phyloP scores from a whole-genome alignment of 92 coral and sea anemone species.

The Muricea muricata region DNA sequence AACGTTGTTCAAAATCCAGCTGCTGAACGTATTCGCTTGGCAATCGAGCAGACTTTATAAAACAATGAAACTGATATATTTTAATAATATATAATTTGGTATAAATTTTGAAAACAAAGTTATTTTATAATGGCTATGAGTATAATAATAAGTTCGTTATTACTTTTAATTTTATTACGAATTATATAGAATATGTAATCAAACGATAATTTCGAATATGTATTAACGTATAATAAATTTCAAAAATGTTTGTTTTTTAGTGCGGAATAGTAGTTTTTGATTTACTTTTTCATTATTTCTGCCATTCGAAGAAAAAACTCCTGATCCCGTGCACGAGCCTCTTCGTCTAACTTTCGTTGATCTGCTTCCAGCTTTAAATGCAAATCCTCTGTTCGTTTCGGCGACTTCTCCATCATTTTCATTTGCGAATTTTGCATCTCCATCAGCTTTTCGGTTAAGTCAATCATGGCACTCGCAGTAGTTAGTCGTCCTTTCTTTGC shows the following conservation, averaged over 20 bases:
- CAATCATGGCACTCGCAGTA: conserved; percentile 47
- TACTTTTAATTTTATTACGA: too few species aligned
- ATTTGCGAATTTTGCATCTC: conserved; percentile 67
- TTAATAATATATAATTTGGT: too few species aligned
- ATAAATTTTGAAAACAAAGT: too few species aligned
- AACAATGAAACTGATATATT: too few species aligned
- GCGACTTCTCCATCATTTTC: conserved; percentile 29
- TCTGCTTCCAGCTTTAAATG: too few species aligned
- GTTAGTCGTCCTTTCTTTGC: conserved; percentile 43
- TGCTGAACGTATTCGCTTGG: conserved; percentile 26
- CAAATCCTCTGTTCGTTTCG: conserved; percentile 10
- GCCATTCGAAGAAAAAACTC: conserved; percentile 45
- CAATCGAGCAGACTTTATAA: neutral
- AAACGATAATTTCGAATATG: too few species aligned
- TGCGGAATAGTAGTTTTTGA: neutral
- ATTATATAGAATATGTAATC: too few species aligned
- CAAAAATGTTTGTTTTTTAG: too few species aligned
- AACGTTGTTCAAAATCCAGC: conserved; percentile 25
- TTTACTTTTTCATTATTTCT: conserved; percentile 41
- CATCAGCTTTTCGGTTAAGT: conserved; percentile 50
- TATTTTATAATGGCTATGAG: too few species aligned
- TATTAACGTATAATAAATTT: too few species aligned
- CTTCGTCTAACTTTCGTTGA: conserved; percentile 5
- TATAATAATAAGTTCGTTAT: too few species aligned
- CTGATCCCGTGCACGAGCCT: conserved; percentile 32